Evolutionary conservation across 2,888 invertebrate genomes (phyloP), one percentile per base, ranked within the genome.

Genomic region (Stenodema calcarata): DNA sequence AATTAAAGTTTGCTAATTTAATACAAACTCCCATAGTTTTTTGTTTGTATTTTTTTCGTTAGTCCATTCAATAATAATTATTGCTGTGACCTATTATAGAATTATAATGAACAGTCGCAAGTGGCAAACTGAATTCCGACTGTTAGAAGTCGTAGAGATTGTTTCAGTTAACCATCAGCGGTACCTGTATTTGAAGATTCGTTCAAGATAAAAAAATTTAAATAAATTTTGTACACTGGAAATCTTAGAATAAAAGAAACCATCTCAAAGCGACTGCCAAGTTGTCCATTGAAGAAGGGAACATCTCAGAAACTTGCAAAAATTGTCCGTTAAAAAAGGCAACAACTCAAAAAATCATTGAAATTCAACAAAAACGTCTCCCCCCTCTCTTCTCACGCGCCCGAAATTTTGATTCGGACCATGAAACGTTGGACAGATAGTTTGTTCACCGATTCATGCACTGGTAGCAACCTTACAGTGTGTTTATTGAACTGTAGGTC

Each of bases 381-480:
- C 28, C 73, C 73, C 16, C 73, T 27, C 28, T 27, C 14, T 18
- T 73, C 73, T 27, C 73, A 73, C 28, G 16, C 14, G 73, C 73
- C 23, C 27, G 28, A 73, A 73, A 73, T 23, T 28, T 23, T 73
- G 73, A 28, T 27, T 73, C 28, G 73, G 73, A 27, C 28, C 18
- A 73, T 73, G 73, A 73, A 73, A 73, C 73, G 23, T 73, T 73
- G 73, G 73, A 14, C 73, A 73, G 28, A 73, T 73, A 28, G 73
- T 73, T 73, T 27, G 23, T 23, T 27, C 18, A 73, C 14, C 23
- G 28, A 73, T 73, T 9, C 16, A 73, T 23, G 35, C 35, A 35
- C 35, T 35, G 35, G 35, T 73, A 16, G 73, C 18, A 23, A 27
- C 23, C 73, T 27, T 73, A 6, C 14, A 73, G 73, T 27, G 73